Evolutionary conservation across 2,888 invertebrate genomes (phyloP), one percentile per base, ranked within the genome.

Genomic region (Parapristionchus giblindavisi): DNA sequence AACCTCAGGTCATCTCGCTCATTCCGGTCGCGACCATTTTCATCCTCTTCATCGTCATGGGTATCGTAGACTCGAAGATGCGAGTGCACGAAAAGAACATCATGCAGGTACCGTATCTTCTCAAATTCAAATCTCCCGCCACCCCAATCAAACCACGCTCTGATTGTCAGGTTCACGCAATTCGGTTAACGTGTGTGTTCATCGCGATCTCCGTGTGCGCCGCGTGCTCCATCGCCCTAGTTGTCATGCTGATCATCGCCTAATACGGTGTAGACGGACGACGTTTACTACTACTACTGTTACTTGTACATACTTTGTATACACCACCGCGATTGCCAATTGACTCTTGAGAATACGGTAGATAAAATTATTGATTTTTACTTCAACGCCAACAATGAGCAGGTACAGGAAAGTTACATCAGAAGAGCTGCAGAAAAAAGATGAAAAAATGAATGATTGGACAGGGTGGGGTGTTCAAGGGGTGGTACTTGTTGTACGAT

Each of bases 21-120:
- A 40, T 56, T 40, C 70, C 70, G 38, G 40, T 71, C 1, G 56
- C 29, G 38, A 14, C 48, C 24, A 40, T 71, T 1, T 40, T 71
- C 40, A n/a, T 71, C 24, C 27, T 71, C 17, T 71, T 71, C 40
- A 32, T 56, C n/a, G 43, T 56, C 38, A 71, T 56, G 70, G 40
- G 56, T 27, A 54, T 71, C 32, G 38, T 71, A n/a, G 70, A 71
- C 56, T 27, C 48, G 21, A 24, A 71, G 27, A 21, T 71, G 21
- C 3, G 56, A 54, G 56, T 56, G 3, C 29, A 71, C 70, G 70
- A 71, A 14, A 40, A 38, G 29, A 71, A 56, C 40, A 71, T 71
- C 1, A 34, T 56, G 14, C 54, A 71, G 70, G 70, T 71, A 36
- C 40, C 29, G 63, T 65, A 65, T 27, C 17, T 43, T 43, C 8